Evolutionary conservation across 2,113 vertebrate genomes (phyloP).

Genomic region (Saccopteryx leptura): DNA sequence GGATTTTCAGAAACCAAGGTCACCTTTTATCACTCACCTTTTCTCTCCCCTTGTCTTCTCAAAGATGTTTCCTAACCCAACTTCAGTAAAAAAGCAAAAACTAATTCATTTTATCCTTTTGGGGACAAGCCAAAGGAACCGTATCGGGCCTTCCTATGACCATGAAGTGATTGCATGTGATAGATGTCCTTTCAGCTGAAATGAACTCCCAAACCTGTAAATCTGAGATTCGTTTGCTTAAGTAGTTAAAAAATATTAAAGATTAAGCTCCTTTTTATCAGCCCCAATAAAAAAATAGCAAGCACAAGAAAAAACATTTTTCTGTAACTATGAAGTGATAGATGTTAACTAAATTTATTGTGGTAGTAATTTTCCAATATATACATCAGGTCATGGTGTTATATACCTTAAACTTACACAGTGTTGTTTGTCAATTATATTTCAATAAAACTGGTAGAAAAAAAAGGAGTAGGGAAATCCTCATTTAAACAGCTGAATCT

Average conservation of each 20-base stretch:
- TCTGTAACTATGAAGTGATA: neutral
- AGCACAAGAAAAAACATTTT: neutral
- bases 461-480: conserved; percentile 30
- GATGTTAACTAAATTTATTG: neutral
- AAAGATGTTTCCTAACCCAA: conserved; percentile 53
- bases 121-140: conserved; percentile 36
- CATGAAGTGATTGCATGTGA: neutral
- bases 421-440: neutral
- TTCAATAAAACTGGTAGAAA: neutral
- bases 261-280: conserved; percentile 39
- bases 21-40: conserved; percentile 1
- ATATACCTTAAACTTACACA: neutral
- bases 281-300: conserved; percentile 17
- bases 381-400: neutral
- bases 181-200: neutral
- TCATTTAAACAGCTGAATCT: neutral
- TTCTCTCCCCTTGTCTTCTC: neutral
- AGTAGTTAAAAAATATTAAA: conserved; percentile 50
- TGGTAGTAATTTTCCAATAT: conserved; percentile 11
- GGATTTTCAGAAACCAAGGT: neutral
- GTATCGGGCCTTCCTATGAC: neutral
- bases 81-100: conserved; percentile 38
- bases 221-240: conserved; percentile 7
- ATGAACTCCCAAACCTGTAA: neutral
- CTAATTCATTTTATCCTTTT: conserved; percentile 48